Evolutionary conservation across 2,113 vertebrate genomes (phyloP).

Genomic region (Heterochromis multidens): DNA sequence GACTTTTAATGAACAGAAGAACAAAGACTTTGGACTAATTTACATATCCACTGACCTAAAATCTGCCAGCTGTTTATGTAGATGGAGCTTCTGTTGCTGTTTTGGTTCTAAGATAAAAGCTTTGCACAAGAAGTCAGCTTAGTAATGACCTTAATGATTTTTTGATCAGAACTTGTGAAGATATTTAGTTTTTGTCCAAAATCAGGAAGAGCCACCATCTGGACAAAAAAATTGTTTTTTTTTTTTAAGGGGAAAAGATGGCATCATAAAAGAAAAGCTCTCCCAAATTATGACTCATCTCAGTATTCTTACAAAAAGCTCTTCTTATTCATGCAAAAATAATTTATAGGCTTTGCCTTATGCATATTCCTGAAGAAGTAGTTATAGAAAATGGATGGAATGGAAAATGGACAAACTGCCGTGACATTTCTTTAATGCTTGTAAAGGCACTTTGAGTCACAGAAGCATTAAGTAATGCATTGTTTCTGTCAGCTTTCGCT

Average conservation of each 20-base stretch:
- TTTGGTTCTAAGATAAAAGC: conserved; percentile 6
- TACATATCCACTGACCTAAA: neutral
- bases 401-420: neutral
- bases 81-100: neutral
- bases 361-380: neutral
- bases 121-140: neutral
- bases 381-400: neutral
- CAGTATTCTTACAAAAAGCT: neutral
- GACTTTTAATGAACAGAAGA: neutral
- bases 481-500: neutral
- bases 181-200: neutral
- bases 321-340: neutral
- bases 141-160: conserved; percentile 8
- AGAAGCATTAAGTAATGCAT: neutral
- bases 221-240: neutral
- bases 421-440: conserved; percentile 7
- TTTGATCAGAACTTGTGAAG: conserved; percentile 11
- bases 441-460: conserved; percentile 11
- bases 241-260: neutral
- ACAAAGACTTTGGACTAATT: neutral
- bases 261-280: neutral
- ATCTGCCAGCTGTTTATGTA: conserved; percentile 6
- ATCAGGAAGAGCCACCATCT: neutral
- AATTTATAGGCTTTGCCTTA: neutral
- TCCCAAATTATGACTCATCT: conserved; percentile 1